Evolutionary conservation across 2,113 vertebrate genomes (phyloP).

Genomic region (Gopherus flavomarginatus): DNA sequence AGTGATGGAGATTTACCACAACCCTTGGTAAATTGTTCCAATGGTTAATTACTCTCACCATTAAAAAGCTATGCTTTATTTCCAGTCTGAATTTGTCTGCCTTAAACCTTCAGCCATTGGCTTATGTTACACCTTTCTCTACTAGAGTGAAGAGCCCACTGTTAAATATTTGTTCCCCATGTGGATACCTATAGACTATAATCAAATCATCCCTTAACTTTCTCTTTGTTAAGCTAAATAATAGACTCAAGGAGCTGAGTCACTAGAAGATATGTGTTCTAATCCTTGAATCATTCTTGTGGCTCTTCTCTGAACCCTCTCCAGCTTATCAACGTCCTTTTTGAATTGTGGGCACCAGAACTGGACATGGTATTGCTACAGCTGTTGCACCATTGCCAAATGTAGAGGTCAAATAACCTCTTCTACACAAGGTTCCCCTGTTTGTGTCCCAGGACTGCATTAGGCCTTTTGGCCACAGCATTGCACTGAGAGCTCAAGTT

Average conservation of each 20-base stretch:
- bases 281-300: neutral
- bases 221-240: too few relatives aligned
- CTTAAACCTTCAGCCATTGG: neutral
- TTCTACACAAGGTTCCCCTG: too few relatives aligned
- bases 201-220: neutral
- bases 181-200: neutral
- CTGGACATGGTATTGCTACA: neutral
- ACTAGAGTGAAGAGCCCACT: too few relatives aligned
- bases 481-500: neutral
- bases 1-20: too few relatives aligned
- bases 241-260: neutral
- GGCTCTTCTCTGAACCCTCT: neutral
- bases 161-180: neutral
- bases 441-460: neutral
- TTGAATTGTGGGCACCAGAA: neutral
- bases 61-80: neutral
- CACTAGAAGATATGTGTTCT: neutral
- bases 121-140: neutral
- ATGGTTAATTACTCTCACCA: neutral
- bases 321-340: neutral
- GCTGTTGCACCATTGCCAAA: neutral
- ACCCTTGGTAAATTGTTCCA: too few relatives aligned
- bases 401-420: neutral
- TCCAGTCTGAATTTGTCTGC: neutral
- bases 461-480: neutral